These are phyloP conservation scores for Nesidiocoris tenuis DNA, from an alignment of 2,888 invertebrate genomes.

Conservation along the genomic window DNA sequence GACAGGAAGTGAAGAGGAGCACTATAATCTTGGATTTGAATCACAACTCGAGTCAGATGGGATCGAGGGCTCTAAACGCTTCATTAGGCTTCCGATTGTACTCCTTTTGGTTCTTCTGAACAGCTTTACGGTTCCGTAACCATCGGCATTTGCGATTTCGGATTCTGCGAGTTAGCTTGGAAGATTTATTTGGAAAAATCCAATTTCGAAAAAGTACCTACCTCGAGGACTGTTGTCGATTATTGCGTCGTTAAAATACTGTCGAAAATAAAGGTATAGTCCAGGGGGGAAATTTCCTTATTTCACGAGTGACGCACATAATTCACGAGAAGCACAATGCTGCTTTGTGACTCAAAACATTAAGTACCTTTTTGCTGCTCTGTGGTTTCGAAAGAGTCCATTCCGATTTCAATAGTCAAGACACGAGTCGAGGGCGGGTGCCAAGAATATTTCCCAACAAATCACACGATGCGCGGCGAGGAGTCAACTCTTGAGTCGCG, in stretches of 20 bases:
- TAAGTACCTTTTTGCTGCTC: background rate
- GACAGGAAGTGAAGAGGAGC: constrained; percentile 9
- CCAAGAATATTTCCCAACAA: constrained; percentile 33
- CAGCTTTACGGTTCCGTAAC: no score
- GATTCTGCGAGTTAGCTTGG: no score
- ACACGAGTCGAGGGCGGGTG: background rate
- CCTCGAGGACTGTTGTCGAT: no score
- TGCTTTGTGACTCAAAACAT: background rate
- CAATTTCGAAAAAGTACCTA: no score
- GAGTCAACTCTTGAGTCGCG: constrained; percentile 4
- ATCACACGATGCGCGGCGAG: constrained; percentile 12
- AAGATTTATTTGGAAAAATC: no score
- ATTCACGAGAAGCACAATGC: background rate
- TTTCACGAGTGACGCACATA: background rate
- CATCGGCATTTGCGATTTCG: no score
- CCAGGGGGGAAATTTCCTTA: background rate
- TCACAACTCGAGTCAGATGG: constrained; percentile 42
- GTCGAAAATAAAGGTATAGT: no score
- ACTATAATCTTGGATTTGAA: constrained; percentile 45
- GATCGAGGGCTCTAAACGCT: constrained; percentile 38
- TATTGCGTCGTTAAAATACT: no score
- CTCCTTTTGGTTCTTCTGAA: background rate
- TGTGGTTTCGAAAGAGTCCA: background rate
- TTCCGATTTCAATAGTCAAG: background rate
- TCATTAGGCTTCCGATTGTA: constrained; percentile 42